A percentile compares a stretch with the other conserved stretches of the same genome.
phyloP scores from a whole-genome alignment of 2,113 vertebrate species.

The Corythornis vintsioides region DNA sequence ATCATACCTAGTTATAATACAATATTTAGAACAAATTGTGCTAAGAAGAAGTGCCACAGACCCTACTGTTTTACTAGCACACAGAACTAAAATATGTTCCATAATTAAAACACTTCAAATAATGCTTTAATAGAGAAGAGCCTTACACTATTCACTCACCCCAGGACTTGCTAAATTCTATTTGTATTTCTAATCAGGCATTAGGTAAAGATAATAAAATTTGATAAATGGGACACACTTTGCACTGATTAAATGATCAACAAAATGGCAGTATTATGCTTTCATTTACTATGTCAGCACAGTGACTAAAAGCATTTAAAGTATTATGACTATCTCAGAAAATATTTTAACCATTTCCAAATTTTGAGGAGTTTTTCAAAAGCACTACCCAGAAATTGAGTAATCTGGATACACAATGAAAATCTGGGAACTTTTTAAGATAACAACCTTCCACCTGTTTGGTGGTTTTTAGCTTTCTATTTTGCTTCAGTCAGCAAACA shows the following conservation, averaged over 20 bases:
- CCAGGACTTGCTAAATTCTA: neutral
- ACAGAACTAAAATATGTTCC: neutral
- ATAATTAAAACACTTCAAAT: neutral
- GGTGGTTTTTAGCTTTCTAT: neutral
- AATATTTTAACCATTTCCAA: neutral
- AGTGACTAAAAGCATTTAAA: constrained; percentile 1
- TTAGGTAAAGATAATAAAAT: constrained; percentile 31
- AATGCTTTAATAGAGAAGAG: neutral
- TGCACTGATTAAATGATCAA: constrained; percentile 23
- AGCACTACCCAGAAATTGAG: neutral
- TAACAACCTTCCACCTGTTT: neutral
- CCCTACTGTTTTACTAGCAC: neutral
- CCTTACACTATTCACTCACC: neutral
- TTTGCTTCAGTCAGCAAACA: neutral
- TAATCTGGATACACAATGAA: neutral
- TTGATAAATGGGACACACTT: constrained; percentile 25
- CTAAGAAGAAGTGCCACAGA: neutral
- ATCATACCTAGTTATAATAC: neutral
- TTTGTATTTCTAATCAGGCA: constrained; percentile 19
- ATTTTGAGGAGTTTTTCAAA: neutral
- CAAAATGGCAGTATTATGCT: constrained; percentile 10
- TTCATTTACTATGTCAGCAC: constrained; percentile 20
- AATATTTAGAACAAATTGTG: neutral
- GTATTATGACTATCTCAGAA: neutral
- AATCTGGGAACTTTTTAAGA: neutral